Base-by-base conservation (phyloP, 1,140 invertebrate genomes). In the Cherax destructor region DNA sequence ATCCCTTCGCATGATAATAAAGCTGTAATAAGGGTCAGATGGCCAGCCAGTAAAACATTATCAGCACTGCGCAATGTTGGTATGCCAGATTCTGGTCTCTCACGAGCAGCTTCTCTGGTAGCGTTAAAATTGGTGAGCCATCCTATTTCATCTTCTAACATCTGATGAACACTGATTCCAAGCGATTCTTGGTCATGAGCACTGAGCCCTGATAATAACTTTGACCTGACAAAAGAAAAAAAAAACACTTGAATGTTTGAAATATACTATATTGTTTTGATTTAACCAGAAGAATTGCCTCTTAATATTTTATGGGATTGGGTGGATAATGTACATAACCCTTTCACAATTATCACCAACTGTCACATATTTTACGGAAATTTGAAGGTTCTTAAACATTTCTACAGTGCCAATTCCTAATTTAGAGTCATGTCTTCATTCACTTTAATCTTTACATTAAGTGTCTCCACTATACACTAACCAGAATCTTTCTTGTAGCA, bases 141-240 rank as follows among this genome's bases (percentile, higher is more conserved):
- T 3, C 93, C 94, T 11, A 95, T 94, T 94, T 96, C 95, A 94
- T 96, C 95, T 78, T 95, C 94, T 61, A 95, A 85, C 95, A 95
- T 95, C 30, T 94, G 93, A 9, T 92, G 86, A 0, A 94, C 93
- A 93, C 95, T 94, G 50, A 95, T 92, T 59, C 94, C 93, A 49
- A 95, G 93, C 10, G 92, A 90, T 49, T 94, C 93, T 91, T 96
- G 95, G 47, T 95, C 94, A 65, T 94, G 93, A 94, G 94, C 84
- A 91, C 94, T 93, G 56, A 95, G 92, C 41, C 94, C 94, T 83
- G 94, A 94, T 41, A 95, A 93, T 18, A 95, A 93, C 47, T 89
- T 85, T 74, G 92, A 91, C 83, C 92, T 92, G 41, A 30, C 21
- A 18, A 16, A 50, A 61, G 80, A 18, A 83, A 61, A 56, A 74